These are phyloP conservation scores for Blastobasis lacticolella DNA, from an alignment of 2,888 invertebrate species.

Conservation along the genomic window DNA sequence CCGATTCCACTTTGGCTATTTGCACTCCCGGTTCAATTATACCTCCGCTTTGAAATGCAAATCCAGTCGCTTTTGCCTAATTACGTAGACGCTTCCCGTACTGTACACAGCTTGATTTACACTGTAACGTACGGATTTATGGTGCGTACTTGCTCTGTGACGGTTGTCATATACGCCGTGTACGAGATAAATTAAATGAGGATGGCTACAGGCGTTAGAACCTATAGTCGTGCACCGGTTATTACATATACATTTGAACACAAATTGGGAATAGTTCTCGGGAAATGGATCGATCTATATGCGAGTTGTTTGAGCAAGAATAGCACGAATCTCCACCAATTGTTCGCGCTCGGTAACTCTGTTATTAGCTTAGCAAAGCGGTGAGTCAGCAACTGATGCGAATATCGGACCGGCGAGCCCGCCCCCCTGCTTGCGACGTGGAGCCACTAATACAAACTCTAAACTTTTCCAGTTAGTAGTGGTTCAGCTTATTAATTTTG, in stretches of 20 bases:
- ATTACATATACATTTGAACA: constrained; percentile 5
- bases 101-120: constrained; percentile 49
- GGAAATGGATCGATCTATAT: constrained; percentile 18
- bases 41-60: constrained; percentile 70
- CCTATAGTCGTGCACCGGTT: constrained; percentile 1
- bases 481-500: no score
- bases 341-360: constrained; percentile 31
- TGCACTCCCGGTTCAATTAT: constrained; percentile 68
- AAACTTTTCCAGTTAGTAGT: neutral
- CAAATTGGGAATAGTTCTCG: constrained; percentile 18
- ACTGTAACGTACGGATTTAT: constrained; percentile 15
- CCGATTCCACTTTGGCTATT: constrained; percentile 68
- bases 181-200: neutral
- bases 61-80: constrained; percentile 65
- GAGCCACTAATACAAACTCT: neutral
- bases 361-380: constrained; percentile 55
- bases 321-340: constrained; percentile 34
- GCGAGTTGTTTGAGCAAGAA: constrained; percentile 12
- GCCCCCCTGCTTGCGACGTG: constrained; percentile 14
- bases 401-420: constrained; percentile 29
- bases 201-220: neutral
- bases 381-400: constrained; percentile 35
- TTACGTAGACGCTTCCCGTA: constrained; percentile 58
- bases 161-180: constrained; percentile 8
- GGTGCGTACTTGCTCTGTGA: no score